Evolutionary conservation across 2,888 invertebrate genomes (phyloP).

Genomic region (Drosophila affinis): DNA sequence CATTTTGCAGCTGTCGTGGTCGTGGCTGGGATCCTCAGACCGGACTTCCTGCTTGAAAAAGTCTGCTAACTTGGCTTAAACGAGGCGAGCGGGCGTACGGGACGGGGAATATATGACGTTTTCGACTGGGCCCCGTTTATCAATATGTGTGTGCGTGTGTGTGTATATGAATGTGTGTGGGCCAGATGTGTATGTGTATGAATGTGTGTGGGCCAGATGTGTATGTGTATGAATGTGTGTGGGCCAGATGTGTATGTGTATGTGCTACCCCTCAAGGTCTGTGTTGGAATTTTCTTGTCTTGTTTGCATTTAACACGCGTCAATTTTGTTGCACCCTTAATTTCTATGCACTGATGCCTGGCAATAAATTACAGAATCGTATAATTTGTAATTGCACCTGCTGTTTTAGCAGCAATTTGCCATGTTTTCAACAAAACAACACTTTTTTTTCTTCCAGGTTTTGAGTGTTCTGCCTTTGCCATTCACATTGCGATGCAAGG

Average conservation of each 20-base stretch:
- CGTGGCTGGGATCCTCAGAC: constrained; percentile 21
- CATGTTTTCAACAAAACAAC: constrained; percentile 71
- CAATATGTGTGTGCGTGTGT: constrained; percentile 20
- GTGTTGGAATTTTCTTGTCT: constrained; percentile 69
- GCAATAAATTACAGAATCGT: not conserved
- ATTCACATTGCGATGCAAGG: constrained; percentile 45
- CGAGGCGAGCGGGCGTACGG: constrained; percentile 54
- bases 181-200: constrained; percentile 34
- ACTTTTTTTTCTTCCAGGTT: constrained; percentile 64
- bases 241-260: constrained; percentile 33
- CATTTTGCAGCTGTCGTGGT: constrained; percentile 67
- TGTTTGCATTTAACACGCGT: constrained; percentile 35
- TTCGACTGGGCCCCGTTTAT: constrained; percentile 35
- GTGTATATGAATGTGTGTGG: constrained; percentile 30
- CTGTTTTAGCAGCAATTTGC: constrained; percentile 49
- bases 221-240: constrained; percentile 28
- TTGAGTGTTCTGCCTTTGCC: constrained; percentile 47
- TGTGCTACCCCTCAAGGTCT: constrained; percentile 70
- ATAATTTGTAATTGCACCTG: constrained; percentile 4
- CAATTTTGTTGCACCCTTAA: constrained; percentile 13
- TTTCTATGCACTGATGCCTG: constrained; percentile 26
- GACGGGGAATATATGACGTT: constrained; percentile 60
- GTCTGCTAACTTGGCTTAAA: constrained; percentile 53
- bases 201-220: constrained; percentile 21
- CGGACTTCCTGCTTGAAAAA: constrained; percentile 10